phyloP scores from a whole-genome alignment of 2,113 vertebrate genomes.

The Galbula dea region DNA sequence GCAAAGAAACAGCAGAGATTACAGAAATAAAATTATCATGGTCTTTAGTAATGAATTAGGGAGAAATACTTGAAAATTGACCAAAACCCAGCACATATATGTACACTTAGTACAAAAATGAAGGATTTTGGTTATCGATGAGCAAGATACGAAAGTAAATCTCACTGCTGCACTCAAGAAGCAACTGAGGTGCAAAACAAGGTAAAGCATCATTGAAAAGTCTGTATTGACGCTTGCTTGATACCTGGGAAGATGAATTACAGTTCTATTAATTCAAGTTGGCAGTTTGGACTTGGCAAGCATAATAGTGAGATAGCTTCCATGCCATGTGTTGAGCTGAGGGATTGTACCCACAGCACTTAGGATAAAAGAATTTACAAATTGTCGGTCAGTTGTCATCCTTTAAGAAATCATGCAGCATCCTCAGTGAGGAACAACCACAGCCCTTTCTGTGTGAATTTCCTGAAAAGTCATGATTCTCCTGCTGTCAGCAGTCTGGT shows the following conservation, averaged over 20 bases:
- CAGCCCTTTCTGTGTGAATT: background rate
- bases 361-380: conserved; percentile 16
- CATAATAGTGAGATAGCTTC: conserved; percentile 1
- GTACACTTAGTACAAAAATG: background rate
- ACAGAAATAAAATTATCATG: background rate
- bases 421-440: background rate
- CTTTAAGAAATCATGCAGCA: background rate
- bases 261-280: conserved; percentile 13
- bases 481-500: background rate
- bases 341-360: background rate
- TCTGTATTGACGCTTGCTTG: background rate
- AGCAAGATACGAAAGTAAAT: background rate
- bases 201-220: background rate
- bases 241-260: conserved; percentile 34
- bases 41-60: background rate
- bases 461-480: background rate
- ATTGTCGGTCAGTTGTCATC: background rate
- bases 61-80: background rate
- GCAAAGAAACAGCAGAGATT: background rate
- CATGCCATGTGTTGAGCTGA: background rate
- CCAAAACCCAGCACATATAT: accelerated
- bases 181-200: background rate
- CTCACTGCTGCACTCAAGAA: background rate
- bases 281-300: conserved; percentile 18
- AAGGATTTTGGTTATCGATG: background rate